Conservation (phyloP, 2,888 invertebrate genomes). For the Stramonita haemastoma region DNA sequence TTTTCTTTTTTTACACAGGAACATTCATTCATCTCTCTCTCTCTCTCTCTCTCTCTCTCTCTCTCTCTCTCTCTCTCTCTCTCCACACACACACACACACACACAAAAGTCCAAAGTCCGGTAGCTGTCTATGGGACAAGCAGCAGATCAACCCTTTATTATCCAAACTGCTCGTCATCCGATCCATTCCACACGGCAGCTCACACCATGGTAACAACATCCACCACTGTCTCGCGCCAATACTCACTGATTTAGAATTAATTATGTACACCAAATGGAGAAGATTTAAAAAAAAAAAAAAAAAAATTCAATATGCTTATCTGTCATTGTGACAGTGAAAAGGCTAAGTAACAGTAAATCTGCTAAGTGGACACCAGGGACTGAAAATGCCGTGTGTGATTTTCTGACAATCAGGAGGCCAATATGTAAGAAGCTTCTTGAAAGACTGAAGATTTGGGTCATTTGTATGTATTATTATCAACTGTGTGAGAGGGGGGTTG, state of each 20-base stretch:
- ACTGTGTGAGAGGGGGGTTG: too few relatives aligned
- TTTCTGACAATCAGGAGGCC: too few relatives aligned
- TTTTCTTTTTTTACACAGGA: too few relatives aligned
- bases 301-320: background rate
- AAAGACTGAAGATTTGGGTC: background rate
- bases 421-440: background rate
- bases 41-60: background rate
- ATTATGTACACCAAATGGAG: conserved; percentile 10
- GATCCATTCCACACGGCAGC: conserved; percentile 17
- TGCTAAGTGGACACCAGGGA: background rate
- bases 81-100: conserved; percentile 23
- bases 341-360: background rate
- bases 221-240: background rate
- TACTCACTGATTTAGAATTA: background rate
- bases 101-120: background rate
- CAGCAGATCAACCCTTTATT: background rate
- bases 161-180: conserved; percentile 15
- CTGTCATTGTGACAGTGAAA: background rate
- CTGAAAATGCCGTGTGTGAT: too few relatives aligned
- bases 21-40: background rate
- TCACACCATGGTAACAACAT: background rate
- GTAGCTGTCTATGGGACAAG: background rate
- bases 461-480: background rate
- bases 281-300: background rate
- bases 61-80: background rate